Base-by-base conservation (phyloP, 1,140 invertebrate genomes). In the Armadillidium nasatum region DNA sequence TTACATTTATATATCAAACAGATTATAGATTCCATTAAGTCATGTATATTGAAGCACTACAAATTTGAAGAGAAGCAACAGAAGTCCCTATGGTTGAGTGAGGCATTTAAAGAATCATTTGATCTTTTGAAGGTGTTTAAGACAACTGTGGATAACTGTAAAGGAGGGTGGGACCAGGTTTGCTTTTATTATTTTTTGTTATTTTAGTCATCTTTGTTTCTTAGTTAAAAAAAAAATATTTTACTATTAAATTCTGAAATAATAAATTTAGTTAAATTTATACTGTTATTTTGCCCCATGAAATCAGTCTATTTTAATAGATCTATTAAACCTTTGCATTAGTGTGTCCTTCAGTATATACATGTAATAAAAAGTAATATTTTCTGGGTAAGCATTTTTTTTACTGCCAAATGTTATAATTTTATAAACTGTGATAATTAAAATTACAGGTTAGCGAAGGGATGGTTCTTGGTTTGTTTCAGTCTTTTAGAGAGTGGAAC, bases 141-240 rank as follows among this genome's bases (percentile, higher is more conserved):
- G 21, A 76, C 71, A 3, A 78, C 77, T 4, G 44, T 78, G 33
- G 74, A 73, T 13, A 78, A 76, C 46, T 78, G 77, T 50, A 60
- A 72, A 15, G 70, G 75, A 71, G 77, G 77, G 6, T 78, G 77
- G 77, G 77, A 78, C 23, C 77, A 78, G 74, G 77, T 78, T 67
- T 67, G 22, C 0, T 67, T 19, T 67, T 11, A 67, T 6, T 33
- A 33, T 7, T 66, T 33, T 33, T 33, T 6, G 1, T 33, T 33
- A n/a, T n/a, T n/a, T n/a, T n/a, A n/a, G n/a, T n/a, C n/a, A n/a
- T 33, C 33, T 33, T 33, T 33, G 33, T 33, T 33, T 33, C 33
- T 33, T 33, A 33, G 33, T 33, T 33, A 33, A 33, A 33, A 3
- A 33, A 3, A 1, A 3, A 33, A 3, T 6, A 3, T 33, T 33